Conservation (phyloP, 1,140 invertebrate species). For the Sarcophaga peregrina region DNA sequence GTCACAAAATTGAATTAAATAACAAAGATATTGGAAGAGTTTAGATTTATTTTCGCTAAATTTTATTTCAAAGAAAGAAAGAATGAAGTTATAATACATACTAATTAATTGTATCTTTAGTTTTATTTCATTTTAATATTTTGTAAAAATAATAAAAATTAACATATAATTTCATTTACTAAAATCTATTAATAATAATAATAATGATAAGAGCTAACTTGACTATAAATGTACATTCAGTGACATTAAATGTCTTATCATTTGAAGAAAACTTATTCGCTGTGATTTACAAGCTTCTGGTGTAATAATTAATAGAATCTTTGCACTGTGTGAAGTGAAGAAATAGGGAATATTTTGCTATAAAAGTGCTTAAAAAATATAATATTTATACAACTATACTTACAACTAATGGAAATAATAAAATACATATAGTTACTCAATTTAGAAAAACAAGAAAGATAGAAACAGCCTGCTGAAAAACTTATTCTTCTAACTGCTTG, state of each 20-base stretch:
- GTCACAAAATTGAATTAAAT: too few relatives aligned
- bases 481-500: background rate
- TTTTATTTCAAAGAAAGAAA: too few relatives aligned
- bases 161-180: background rate
- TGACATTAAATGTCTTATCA: background rate
- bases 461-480: slow-evolving; percentile 1
- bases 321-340: background rate
- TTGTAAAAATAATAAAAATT: slow-evolving; percentile 7
- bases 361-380: slow-evolving; percentile 7
- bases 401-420: background rate
- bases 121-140: background rate
- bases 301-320: background rate
- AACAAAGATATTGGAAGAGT: too few relatives aligned
- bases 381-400: background rate
- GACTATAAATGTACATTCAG: background rate
- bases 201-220: background rate
- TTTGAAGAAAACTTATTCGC: background rate
- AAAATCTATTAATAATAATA: background rate
- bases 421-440: background rate
- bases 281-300: background rate
- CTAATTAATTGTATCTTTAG: too few relatives aligned
- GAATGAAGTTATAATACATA: too few relatives aligned
- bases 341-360: background rate
- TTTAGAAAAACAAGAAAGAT: background rate
- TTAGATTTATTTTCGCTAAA: too few relatives aligned